phyloP scores from a whole-genome alignment of 1,140 invertebrate species.

The Anoplophora glabripennis region DNA sequence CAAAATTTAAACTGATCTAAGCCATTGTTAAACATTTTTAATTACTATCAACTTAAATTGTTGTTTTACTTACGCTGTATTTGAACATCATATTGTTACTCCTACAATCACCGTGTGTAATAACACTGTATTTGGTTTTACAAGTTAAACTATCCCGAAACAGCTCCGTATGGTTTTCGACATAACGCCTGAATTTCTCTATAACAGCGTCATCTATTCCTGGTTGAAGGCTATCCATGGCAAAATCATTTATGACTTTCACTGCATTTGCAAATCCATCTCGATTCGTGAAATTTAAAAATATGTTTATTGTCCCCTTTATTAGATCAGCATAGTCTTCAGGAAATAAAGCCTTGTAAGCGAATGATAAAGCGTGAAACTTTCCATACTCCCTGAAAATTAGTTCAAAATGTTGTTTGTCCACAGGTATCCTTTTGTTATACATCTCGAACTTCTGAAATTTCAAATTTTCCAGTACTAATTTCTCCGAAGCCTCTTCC shows the following conservation, averaged over 20 bases:
- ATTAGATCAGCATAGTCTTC: constrained; percentile 21
- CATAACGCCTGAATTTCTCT: constrained; percentile 10
- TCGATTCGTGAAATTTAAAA: not conserved
- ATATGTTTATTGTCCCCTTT: not conserved
- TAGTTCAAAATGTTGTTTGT: constrained; percentile 9
- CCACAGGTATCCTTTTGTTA: not conserved
- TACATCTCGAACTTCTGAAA: constrained; percentile 36
- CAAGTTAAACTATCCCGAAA: constrained; percentile 14
- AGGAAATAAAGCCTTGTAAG: constrained; percentile 47
- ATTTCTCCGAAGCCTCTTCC: not conserved
- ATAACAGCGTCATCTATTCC: constrained; percentile 1
- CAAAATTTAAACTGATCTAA: too few species aligned
- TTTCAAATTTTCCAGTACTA: constrained; percentile 3
- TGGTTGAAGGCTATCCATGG: constrained; percentile 3
- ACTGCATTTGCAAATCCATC: not conserved
- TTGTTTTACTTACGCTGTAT: constrained; percentile 18
- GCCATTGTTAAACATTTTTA: too few species aligned
- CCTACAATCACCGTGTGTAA: constrained; percentile 29
- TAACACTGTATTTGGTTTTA: constrained; percentile 20
- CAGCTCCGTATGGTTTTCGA: not conserved
- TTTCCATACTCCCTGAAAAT: constrained; percentile 24
- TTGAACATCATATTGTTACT: constrained; percentile 28
- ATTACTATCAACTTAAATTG: too few species aligned
- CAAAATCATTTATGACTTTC: not conserved
- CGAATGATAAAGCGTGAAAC: constrained; percentile 44